Evolutionary conservation across 2,113 vertebrate genomes (phyloP).

Genomic region (Dolichallabes microphthalmus): DNA sequence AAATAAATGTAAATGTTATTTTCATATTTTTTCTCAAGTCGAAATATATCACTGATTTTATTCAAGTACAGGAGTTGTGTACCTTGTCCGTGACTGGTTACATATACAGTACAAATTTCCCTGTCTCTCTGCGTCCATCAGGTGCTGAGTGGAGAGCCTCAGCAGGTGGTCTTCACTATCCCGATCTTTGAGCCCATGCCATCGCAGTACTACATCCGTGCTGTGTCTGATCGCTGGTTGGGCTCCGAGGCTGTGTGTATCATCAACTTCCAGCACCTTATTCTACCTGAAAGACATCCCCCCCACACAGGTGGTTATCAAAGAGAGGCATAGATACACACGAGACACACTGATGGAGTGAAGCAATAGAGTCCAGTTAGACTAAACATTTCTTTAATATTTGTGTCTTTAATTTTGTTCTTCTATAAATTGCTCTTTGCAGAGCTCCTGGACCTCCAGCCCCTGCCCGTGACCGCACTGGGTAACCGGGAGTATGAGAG

Average conservation of each 20-base stretch:
- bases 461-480: conserved; percentile 86
- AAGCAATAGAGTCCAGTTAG: background rate
- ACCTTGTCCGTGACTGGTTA: no score
- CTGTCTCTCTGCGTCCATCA: conserved; percentile 54
- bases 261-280: conserved; percentile 97
- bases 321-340: background rate
- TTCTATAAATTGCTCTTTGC: conserved; percentile 19
- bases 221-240: conserved; percentile 94
- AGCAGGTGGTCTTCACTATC: conserved; percentile 92
- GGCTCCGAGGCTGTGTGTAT: conserved; percentile 92
- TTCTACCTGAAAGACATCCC: conserved; percentile 93
- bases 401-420: background rate
- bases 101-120: background rate
- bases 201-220: conserved; percentile 95
- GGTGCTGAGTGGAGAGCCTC: conserved; percentile 87
- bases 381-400: background rate
- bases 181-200: conserved; percentile 97
- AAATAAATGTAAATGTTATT: no score
- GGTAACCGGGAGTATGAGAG: conserved; percentile 83
- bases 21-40: no score
- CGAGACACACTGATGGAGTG: background rate
- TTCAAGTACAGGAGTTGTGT: no score
- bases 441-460: conserved; percentile 96
- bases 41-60: no score
- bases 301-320: conserved; percentile 85